These are phyloP conservation scores for Sebastes hubbsi DNA, from an alignment of 2,797 vertebrate species.

Conservation along the genomic window DNA sequence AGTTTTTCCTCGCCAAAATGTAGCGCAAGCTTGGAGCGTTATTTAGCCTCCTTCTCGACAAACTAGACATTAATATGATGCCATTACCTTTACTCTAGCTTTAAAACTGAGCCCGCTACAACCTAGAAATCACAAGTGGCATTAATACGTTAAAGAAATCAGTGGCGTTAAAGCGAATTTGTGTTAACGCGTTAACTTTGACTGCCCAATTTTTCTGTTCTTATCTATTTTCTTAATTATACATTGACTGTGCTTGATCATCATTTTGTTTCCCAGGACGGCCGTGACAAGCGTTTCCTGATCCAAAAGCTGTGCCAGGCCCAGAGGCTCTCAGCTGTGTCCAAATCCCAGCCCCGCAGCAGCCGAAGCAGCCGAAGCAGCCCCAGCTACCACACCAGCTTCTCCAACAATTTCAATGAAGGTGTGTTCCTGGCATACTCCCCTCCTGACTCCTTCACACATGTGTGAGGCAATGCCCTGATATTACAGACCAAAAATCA, in stretches of 20 bases:
- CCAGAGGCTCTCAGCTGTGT: constrained; percentile 52
- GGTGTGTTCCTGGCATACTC: constrained; percentile 68
- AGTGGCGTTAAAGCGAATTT: no score
- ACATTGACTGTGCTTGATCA: neutral
- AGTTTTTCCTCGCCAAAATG: no score
- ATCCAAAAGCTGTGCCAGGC: constrained; percentile 89
- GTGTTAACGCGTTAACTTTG: no score
- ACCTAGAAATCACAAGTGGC: no score
- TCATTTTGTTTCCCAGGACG: constrained; percentile 78
- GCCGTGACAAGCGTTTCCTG: constrained; percentile 90
- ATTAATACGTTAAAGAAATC: no score
- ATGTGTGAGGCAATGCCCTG: constrained; percentile 56
- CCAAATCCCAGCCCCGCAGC: constrained; percentile 10
- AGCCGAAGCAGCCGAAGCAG: constrained; percentile 43
- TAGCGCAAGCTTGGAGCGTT: no score
- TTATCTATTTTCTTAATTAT: neutral
- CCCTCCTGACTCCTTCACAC: constrained; percentile 68
- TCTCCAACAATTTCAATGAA: constrained; percentile 63
- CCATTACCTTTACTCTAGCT: no score
- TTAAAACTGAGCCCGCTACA: no score
- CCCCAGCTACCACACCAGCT: constrained; percentile 75
- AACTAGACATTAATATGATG: no score
- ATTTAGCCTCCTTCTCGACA: no score
- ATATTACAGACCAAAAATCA: neutral
- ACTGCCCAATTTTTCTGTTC: neutral